Percentiles rank a stretch among this genome's conserved stretches.
phyloP scores from a whole-genome alignment of 1,140 invertebrate species.

The Oppia nitens region DNA sequence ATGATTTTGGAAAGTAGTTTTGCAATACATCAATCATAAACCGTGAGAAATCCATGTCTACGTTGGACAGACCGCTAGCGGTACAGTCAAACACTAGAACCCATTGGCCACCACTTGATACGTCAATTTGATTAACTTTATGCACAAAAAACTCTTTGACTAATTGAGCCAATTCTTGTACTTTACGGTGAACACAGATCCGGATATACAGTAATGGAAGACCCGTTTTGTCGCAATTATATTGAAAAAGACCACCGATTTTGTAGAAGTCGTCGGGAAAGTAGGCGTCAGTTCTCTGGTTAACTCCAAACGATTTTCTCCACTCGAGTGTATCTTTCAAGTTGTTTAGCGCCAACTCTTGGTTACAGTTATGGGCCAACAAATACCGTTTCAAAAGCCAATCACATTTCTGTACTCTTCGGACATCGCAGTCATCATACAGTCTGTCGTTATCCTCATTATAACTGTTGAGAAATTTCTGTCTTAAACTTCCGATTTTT shows the following conservation, averaged over 20 bases:
- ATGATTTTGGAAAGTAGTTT: slow-evolving; percentile 8
- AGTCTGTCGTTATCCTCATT: not conserved
- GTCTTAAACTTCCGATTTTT: too few relatives aligned
- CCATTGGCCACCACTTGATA: not conserved
- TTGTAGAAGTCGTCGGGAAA: slow-evolving; percentile 7
- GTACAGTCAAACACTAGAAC: slow-evolving; percentile 9
- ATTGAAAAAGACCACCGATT: slow-evolving; percentile 1
- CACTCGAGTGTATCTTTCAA: slow-evolving; percentile 63
- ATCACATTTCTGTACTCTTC: not conserved
- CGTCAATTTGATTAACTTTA: slow-evolving; percentile 5
- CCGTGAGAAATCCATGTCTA: slow-evolving; percentile 6
- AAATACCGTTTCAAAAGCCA: not conserved
- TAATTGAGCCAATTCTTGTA: not conserved
- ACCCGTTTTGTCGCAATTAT: slow-evolving; percentile 5
- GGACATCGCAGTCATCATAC: not conserved
- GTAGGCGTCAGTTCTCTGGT: slow-evolving; percentile 25
- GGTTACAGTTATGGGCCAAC: slow-evolving; percentile 27
- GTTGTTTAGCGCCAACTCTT: slow-evolving; percentile 49
- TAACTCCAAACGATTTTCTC: slow-evolving; percentile 58
- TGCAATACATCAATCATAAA: not conserved
- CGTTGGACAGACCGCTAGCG: slow-evolving; percentile 7
- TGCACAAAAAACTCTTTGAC: slow-evolving; percentile 7
- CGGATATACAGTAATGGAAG: slow-evolving; percentile 5
- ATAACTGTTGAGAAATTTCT: not conserved
- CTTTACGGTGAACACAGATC: slow-evolving; percentile 2